Conservation (phyloP, 1,140 invertebrate genomes). For the Sogatella furcifera region DNA sequence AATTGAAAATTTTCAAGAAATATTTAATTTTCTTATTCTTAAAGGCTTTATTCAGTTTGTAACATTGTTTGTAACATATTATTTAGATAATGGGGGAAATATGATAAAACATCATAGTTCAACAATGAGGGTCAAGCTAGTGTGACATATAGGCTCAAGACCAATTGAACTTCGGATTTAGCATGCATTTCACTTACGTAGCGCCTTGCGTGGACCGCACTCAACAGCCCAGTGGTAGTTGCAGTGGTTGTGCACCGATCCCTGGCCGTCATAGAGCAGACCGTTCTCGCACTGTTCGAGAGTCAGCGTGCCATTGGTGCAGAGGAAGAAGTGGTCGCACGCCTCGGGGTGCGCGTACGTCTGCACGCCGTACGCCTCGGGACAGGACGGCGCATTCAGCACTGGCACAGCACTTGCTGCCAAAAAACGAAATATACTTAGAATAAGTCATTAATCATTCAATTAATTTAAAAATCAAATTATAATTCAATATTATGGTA, state of each 20-base stretch:
- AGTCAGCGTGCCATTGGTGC: conserved; percentile 80
- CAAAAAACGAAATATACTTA: too few relatives aligned
- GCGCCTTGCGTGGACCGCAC: conserved; percentile 71
- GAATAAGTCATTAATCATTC: too few relatives aligned
- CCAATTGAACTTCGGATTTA: not conserved
- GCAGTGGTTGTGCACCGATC: conserved; percentile 80
- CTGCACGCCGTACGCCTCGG: conserved; percentile 57
- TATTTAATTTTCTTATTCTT: too few relatives aligned
- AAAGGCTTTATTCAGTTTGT: too few relatives aligned
- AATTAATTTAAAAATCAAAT: too few relatives aligned
- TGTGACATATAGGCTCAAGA: too few relatives aligned
- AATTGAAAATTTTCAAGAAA: too few relatives aligned
- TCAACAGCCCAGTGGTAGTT: conserved; percentile 89
- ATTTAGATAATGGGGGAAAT: too few relatives aligned
- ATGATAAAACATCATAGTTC: too few relatives aligned
- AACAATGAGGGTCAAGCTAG: too few relatives aligned
- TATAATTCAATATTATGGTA: too few relatives aligned
- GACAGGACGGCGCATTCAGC: conserved; percentile 37
- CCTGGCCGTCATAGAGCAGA: conserved; percentile 79
- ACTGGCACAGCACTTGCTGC: conserved; percentile 14
- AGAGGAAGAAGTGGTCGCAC: conserved; percentile 81
- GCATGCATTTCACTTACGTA: conserved; percentile 46
- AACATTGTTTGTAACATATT: too few relatives aligned
- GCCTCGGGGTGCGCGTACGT: conserved; percentile 73
- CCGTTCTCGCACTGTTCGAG: conserved; percentile 87